Evolutionary conservation across 2,113 vertebrate species (phyloP), one percentile per base, ranked within the genome.

Genomic region (Callospermophilus lateralis): DNA sequence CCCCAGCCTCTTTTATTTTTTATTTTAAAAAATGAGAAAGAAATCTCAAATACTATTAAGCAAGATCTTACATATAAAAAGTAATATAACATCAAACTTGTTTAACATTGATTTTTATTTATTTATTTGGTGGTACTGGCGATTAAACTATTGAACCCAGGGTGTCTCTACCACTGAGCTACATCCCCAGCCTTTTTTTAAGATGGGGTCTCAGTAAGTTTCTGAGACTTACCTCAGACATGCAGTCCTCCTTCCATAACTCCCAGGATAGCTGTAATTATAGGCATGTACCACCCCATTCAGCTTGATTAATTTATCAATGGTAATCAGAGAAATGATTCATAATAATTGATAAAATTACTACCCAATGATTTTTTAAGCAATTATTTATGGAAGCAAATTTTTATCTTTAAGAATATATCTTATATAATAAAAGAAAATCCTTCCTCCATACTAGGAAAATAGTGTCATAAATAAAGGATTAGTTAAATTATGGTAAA

Each of bases 401-500:
- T 65, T 92, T 91, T 39, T 76, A 32, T 87, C 16, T 95, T 86
- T 17, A 79, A 63, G 48, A 37, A 26, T 85, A 2, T 89, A 77
- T 84, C 42, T 96, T 88, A 68, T 84, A 28, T 94, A 70, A 87
- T 72, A 76, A 24, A 6, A 65, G 84, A 78, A 93, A 87, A 65
- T 5, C 32, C 37, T 22, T 26, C 37, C 65, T 53, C 32, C 90
- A 80, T 58, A 45, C 6, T n/a, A 76, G 72, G 55, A 84, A 96
- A 91, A 74, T 61, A 77, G 1, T 93, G 32, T 84, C 45, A 74
- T 34, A 17, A 88, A n/a, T 76, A 91, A 1, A 87, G 34, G 12
- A 93, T 93, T 91, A 88, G 37, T 88, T 80, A 67, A 87, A 87
- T 78, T 90, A 34, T 53, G 28, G 2, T 92, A 86, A 93, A 92